Base-by-base conservation (phyloP, 2,888 invertebrate species). In the Clitarchus hookeri region DNA sequence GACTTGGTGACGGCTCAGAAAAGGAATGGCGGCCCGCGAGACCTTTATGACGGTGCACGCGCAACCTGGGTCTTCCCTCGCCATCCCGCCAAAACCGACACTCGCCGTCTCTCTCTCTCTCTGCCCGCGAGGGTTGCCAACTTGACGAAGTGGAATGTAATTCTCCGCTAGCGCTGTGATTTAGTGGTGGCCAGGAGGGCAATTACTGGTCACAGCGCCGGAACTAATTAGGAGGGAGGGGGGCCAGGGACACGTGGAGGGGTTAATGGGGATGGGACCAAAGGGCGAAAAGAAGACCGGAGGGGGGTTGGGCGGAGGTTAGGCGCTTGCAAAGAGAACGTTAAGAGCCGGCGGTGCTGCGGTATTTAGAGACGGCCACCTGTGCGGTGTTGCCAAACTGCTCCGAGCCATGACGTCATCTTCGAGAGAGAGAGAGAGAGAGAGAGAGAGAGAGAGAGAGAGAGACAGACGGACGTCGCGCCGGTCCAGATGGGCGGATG, bases 131-230 rank as follows among this genome's bases (percentile, higher is more conserved):
- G 27, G 82, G 13, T 44, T 82, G 82, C 82, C 82, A 82, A 82
- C 82, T 82, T 82, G 82, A 82, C 82, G 82, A 82, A 82, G 82
- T 27, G 82, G 36, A 82, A 82, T 44, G 82, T 82, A 82, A 44
- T 44, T 82, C 82, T 82, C 36, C 82, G 82, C 82, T 82, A 82
- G 82, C 82, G 82, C 82, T 19, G 82, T 82, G 82, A 82, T 82
- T 82, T 27, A 82, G 82, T 4, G 44, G 44, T 25, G 82, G 82
- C 82, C 82, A 27, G 27, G 44, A 82, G 82, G 82, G 82, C 82
- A 82, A 82, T 82, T 82, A 82, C 82, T 25, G 82, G 82, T 82
- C 82, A 82, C 82, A 82, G 82, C 82, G 44, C 36, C 82, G 82
- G 82, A 82, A 82, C 82, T 82, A 82, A 82, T 82, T 82, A 44